Evolutionary conservation across 1,140 invertebrate genomes (phyloP).

Genomic region (Heliconius himera): DNA sequence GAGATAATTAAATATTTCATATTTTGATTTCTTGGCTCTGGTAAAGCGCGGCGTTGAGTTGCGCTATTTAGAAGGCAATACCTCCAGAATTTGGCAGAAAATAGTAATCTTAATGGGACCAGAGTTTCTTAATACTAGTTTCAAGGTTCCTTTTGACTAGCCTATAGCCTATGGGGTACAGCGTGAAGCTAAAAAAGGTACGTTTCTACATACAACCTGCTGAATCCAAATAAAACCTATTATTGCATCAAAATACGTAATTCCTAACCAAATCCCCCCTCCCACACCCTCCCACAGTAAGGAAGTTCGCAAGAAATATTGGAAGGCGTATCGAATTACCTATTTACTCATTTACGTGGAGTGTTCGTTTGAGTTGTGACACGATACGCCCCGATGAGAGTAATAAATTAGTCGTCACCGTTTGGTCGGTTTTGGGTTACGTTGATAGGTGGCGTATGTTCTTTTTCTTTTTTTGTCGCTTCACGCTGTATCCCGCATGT

Average conservation of each 20-base stretch:
- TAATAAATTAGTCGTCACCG: slow-evolving; percentile 58
- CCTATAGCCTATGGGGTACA: too few species aligned
- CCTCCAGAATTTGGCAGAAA: too few species aligned
- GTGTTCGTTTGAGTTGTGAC: slow-evolving; percentile 68
- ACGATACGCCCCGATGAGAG: slow-evolving; percentile 53
- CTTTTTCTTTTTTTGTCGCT: neutral
- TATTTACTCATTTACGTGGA: slow-evolving; percentile 70
- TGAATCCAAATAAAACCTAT: neutral
- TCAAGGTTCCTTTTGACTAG: too few species aligned
- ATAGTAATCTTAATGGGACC: too few species aligned
- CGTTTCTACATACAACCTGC: too few species aligned
- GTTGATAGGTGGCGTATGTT: neutral
- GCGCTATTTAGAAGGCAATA: too few species aligned
- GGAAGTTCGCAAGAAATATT: slow-evolving; percentile 56
- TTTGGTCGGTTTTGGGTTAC: slow-evolving; percentile 22
- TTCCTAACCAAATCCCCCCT: slow-evolving; percentile 6
- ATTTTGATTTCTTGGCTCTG: too few species aligned
- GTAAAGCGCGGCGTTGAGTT: too few species aligned
- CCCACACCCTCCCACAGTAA: slow-evolving; percentile 24
- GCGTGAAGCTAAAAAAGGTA: neutral
- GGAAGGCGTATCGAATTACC: slow-evolving; percentile 62
- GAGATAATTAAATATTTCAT: too few species aligned
- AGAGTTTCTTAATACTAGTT: too few species aligned
- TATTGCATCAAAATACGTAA: neutral
- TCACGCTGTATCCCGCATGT: too few species aligned